Evolutionary conservation across 92 coral and sea anemone species (phyloP).

Genomic region (Meandrina meandrites): DNA sequence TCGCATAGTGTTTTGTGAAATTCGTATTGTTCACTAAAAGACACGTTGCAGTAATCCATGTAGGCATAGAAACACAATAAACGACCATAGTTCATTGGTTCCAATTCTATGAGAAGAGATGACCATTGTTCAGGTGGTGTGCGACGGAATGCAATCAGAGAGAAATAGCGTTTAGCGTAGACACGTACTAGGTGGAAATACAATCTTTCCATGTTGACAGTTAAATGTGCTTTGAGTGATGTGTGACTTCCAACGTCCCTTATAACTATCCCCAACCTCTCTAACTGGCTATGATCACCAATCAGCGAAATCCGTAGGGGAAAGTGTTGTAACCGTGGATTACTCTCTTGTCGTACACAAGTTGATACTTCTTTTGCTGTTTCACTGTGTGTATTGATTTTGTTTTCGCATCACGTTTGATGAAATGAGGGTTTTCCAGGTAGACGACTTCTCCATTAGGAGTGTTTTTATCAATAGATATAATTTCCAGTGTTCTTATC

Average conservation of each 20-base stretch:
- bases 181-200: background rate
- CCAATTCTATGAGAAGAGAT: background rate
- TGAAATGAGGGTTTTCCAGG: background rate
- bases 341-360: constrained; percentile 5
- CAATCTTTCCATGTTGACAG: background rate
- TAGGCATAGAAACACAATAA: background rate
- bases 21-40: background rate
- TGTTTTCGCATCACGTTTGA: constrained; percentile 10
- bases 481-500: background rate
- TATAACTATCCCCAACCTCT: background rate
- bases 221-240: no score
- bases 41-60: background rate
- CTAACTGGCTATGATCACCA: background rate
- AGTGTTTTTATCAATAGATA: no score
- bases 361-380: background rate
- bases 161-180: background rate
- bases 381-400: background rate
- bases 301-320: constrained; percentile 43
- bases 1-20: background rate
- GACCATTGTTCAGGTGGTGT: background rate
- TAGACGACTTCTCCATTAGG: constrained; percentile 18
- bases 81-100: background rate
- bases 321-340: constrained; percentile 23
- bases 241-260: background rate
- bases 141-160: background rate